Evolutionary conservation across 1,140 invertebrate species (phyloP), one percentile per base, ranked within the genome.

Genomic region (Mylabris phalerata): DNA sequence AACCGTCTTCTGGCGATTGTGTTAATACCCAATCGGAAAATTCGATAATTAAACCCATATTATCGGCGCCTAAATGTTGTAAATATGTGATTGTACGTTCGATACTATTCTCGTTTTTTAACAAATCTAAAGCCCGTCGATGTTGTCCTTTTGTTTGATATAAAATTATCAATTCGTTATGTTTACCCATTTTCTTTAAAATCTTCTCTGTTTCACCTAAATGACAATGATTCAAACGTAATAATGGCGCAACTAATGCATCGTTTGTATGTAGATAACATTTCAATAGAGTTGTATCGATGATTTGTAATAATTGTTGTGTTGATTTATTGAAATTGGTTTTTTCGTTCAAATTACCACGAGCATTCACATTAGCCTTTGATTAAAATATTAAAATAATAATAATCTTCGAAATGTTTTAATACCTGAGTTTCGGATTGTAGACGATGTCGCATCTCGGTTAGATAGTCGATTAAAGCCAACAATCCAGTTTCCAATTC

Each of bases 251-350:
- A 4, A 98, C 89, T 41, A 98, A 77, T 0, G 91, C 92, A 78
- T 97, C 93, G 74, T 98, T 98, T 1, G 92, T 97, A 86, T 93
- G 87, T 48, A 98, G 79, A 78, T 98, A 98, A 75, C 95, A 98
- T 73, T 98, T 98, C 0, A 98, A 77, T 45, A 98, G 75, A 1
- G 95, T 97, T 3, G 95, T 98, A 72, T 98, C 96, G 61, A 98
- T 95, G 43, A 98, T 92, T 75, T 95, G 93, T 19, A 95, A 73
- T 38, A 96, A 78, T 62, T 94, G 83, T 50, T 71, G 58, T 10
- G 66, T 60, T 9, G 66, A 67, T 65, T 73, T 67, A 60, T 65
- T 64, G 63, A 67, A 38, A 54, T 62, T 48, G 61, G 49, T 52
- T 24, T 54, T 54, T 10, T 75, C 75, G 9, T 74, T 75, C 9